Conservation (phyloP, 2,888 invertebrate genomes). For the Phytoseiulus persimilis region DNA sequence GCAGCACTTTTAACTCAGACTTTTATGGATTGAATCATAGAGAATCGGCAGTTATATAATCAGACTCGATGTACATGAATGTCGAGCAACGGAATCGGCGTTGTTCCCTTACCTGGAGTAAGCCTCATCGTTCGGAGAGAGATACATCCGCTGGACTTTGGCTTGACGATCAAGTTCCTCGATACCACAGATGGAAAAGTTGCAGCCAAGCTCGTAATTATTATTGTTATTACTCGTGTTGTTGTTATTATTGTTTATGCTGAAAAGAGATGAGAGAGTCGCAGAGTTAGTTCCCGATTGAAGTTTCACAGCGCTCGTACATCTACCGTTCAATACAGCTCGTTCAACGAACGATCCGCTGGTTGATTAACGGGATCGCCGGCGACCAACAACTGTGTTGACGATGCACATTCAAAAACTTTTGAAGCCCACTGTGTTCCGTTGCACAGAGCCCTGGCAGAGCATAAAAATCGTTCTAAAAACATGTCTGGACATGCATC, state of each 20-base stretch:
- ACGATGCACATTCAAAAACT: not conserved
- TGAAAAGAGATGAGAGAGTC: not conserved
- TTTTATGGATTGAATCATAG: too few relatives aligned
- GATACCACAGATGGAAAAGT: constrained; percentile 16
- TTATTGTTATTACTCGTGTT: constrained; percentile 30
- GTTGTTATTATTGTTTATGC: not conserved
- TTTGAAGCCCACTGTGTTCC: not conserved
- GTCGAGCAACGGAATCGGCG: too few relatives aligned
- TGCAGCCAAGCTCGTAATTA: constrained; percentile 9
- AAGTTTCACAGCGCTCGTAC: not conserved
- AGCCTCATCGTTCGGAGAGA: constrained; percentile 31
- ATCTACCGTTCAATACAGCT: not conserved
- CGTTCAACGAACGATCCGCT: not conserved
- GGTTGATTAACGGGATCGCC: not conserved
- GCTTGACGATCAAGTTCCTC: constrained; percentile 34
- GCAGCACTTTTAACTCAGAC: too few relatives aligned
- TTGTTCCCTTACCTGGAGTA: not conserved
- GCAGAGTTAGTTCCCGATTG: not conserved
- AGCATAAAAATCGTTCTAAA: not conserved
- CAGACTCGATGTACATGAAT: too few relatives aligned
- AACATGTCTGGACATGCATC: not conserved
- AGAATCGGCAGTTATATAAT: too few relatives aligned
- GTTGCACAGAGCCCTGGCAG: not conserved
- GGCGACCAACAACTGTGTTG: not conserved
- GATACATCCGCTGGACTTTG: constrained; percentile 30